Evolutionary conservation across 2,797 vertebrate genomes (phyloP).

Genomic region (Sibirionetta formosa): DNA sequence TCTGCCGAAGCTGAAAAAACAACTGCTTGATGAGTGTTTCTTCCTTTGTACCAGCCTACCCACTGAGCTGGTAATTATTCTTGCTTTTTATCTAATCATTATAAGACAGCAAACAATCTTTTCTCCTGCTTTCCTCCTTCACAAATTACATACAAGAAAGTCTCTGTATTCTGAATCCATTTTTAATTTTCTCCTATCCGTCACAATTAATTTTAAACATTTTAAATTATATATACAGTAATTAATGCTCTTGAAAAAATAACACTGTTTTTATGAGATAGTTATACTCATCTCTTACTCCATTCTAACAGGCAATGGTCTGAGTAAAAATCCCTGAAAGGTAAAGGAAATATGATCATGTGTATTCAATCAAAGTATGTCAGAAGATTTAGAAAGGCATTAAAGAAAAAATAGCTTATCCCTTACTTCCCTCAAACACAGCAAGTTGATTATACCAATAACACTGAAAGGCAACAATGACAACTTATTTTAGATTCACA

Average conservation of each 20-base stretch:
- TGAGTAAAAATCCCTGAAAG: not conserved
- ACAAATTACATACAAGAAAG: slow-evolving; percentile 3
- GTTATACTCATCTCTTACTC: not conserved
- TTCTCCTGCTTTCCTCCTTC: slow-evolving; percentile 9
- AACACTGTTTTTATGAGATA: not conserved
- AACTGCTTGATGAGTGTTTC: slow-evolving; percentile 67
- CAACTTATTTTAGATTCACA: slow-evolving; percentile 14
- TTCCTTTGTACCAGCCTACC: slow-evolving; percentile 64
- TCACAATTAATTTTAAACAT: not conserved
- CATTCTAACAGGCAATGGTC: not conserved
- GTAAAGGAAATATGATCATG: not conserved
- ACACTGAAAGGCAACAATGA: not conserved
- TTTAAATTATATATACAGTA: slow-evolving; percentile 3
- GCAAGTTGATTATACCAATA: not conserved
- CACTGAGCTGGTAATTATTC: slow-evolving; percentile 76
- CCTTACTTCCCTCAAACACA: not conserved
- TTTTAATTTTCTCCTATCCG: not conserved
- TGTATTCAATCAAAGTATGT: not conserved
- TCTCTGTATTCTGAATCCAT: not conserved
- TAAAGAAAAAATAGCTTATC: slow-evolving; percentile 12
- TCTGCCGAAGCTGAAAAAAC: slow-evolving; percentile 61
- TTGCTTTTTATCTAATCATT: slow-evolving; percentile 75
- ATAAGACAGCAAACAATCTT: slow-evolving; percentile 54
- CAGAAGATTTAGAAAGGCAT: not conserved
- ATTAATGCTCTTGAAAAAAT: not conserved